phyloP scores from a whole-genome alignment of 2,888 invertebrate genomes.

The Drosophila meridionalis region DNA sequence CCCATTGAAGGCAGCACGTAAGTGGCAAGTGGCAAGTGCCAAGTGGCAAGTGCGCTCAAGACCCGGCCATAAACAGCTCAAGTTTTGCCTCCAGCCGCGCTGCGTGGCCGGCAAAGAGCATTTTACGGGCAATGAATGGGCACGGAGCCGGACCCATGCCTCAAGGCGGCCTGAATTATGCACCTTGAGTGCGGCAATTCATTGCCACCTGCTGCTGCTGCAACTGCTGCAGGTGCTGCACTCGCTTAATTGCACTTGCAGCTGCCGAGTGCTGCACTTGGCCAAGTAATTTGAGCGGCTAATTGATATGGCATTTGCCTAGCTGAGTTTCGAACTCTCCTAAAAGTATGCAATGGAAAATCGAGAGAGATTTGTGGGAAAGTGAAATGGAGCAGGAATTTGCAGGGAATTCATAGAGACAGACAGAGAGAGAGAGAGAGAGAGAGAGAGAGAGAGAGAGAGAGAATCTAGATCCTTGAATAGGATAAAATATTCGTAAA shows the following conservation, averaged over 20 bases:
- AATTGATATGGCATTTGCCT: neutral
- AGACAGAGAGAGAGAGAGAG: too few relatives aligned
- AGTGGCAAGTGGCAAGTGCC: conserved; percentile 33
- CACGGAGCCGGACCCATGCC: neutral
- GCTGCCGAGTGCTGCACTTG: neutral
- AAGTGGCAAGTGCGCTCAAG: conserved; percentile 69
- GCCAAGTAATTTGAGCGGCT: neutral
- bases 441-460: too few relatives aligned
- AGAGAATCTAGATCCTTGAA: too few relatives aligned
- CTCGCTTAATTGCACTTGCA: conserved; percentile 25
- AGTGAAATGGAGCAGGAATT: too few relatives aligned
- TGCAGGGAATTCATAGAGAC: too few relatives aligned
- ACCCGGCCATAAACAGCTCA: conserved; percentile 55
- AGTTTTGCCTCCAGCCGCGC: conserved; percentile 32
- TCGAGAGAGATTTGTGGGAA: neutral
- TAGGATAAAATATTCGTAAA: too few relatives aligned
- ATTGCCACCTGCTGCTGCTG: conserved; percentile 1
- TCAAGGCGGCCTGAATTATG: conserved; percentile 18
- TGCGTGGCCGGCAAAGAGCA: conserved; percentile 22
- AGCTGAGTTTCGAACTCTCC: neutral
- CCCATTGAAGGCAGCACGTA: conserved; percentile 18
- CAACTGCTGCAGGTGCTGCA: neutral
- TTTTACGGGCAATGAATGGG: conserved; percentile 17
- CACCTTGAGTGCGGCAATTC: conserved; percentile 6
- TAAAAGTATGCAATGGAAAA: conserved; percentile 6